These are phyloP conservation scores for Aleadryas rufinucha DNA, from an alignment of 2,113 vertebrate species.

Conservation along the genomic window DNA sequence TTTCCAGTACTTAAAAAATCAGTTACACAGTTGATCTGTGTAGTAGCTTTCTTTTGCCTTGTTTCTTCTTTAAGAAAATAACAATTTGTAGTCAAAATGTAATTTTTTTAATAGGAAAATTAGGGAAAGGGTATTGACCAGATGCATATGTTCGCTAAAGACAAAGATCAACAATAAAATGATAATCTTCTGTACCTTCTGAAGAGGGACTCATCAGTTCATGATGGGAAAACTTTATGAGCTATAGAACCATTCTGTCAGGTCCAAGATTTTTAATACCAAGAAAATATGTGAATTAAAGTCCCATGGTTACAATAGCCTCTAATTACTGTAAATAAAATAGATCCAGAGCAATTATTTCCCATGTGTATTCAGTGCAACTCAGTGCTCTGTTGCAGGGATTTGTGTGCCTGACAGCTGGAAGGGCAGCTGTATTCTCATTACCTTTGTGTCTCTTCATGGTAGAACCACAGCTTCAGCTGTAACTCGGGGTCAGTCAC, in stretches of 20 bases:
- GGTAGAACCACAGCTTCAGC: conserved; percentile 88
- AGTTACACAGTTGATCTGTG: background rate
- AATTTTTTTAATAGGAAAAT: background rate
- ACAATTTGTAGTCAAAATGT: background rate
- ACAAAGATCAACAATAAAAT: background rate
- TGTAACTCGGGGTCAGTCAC: conserved; percentile 77
- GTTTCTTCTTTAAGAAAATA: background rate
- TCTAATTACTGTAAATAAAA: background rate
- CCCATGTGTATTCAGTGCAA: background rate
- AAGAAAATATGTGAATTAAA: background rate
- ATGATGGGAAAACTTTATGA: background rate
- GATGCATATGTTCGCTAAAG: background rate
- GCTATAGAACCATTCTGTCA: background rate
- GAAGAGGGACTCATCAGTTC: background rate
- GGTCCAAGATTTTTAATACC: background rate
- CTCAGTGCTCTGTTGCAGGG: background rate
- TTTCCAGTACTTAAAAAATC: background rate
- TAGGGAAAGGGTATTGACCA: background rate
- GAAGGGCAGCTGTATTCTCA: background rate
- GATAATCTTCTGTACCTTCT: background rate
- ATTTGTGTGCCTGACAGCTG: background rate
- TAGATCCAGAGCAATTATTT: too few species aligned
- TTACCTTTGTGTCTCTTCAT: conserved; percentile 87
- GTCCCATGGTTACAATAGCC: background rate
- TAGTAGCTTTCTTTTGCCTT: background rate